phyloP scores from a whole-genome alignment of 2,797 vertebrate species.

The Megaceryle alcyon region DNA sequence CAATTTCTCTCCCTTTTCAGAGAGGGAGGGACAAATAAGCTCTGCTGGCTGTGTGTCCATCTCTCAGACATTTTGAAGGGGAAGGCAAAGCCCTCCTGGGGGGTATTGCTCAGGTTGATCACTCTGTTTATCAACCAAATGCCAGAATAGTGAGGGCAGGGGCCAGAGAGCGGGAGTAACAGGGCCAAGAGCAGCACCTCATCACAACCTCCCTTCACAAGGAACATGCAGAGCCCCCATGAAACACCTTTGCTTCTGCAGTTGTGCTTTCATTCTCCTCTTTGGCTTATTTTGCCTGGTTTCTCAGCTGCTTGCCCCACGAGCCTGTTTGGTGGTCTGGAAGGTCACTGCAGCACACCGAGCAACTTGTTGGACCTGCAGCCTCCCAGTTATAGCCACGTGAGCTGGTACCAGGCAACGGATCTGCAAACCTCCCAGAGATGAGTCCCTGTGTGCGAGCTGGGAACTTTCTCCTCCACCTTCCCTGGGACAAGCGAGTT shows the following conservation, averaged over 20 bases:
- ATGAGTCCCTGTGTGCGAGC: accelerated
- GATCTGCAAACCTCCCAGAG: not conserved
- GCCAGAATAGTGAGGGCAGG: accelerated
- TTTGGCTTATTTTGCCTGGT: not conserved
- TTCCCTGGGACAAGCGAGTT: not conserved
- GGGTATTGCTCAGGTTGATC: not conserved
- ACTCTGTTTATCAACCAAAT: not conserved
- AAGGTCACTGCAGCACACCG: accelerated
- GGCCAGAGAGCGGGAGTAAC: not conserved
- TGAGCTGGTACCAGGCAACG: not conserved
- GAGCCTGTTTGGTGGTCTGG: not conserved
- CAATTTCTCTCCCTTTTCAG: not conserved
- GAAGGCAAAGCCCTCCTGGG: not conserved
- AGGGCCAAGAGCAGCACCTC: accelerated
- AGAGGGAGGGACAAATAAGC: not conserved
- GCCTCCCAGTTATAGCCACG: not conserved
- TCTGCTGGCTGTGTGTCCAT: accelerated
- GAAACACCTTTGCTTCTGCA: not conserved
- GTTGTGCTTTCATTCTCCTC: not conserved
- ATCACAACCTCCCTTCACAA: not conserved
- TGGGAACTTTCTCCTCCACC: not conserved
- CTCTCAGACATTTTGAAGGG: not conserved
- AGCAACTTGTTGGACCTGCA: not conserved
- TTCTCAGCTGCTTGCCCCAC: not conserved
- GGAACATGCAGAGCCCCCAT: accelerated